A percentile compares a stretch with the other conserved stretches of the same genome.
phyloP scores from a whole-genome alignment of 2,113 vertebrate species.

The Pipa parva region DNA sequence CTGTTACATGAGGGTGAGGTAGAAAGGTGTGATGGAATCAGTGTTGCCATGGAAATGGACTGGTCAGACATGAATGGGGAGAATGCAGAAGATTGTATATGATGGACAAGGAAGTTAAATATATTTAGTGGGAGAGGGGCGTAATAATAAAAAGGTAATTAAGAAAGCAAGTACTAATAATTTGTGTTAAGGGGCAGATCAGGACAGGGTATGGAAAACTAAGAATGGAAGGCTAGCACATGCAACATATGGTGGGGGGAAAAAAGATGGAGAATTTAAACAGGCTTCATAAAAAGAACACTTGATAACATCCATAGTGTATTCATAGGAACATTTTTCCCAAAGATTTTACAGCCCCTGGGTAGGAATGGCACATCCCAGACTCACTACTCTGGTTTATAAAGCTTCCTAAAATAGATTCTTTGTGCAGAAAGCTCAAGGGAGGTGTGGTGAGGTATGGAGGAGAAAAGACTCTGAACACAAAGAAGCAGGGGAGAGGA shows the following conservation, averaged over 20 bases:
- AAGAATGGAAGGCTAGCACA: no score
- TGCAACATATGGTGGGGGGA: no score
- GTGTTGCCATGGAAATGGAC: conserved; percentile 25
- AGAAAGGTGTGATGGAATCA: conserved; percentile 9
- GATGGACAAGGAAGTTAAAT: conserved; percentile 32
- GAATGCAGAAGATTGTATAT: neutral
- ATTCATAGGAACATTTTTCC: neutral
- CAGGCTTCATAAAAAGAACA: neutral
- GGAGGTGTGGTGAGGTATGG: conserved; percentile 1
- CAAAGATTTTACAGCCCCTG: conserved; percentile 14
- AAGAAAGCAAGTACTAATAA: no score
- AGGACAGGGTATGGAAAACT: no score
- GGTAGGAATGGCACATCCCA: conserved; percentile 32
- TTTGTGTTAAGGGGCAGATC: no score
- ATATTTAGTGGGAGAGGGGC: conserved; percentile 31
- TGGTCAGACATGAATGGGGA: conserved; percentile 9
- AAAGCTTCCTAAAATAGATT: conserved; percentile 39
- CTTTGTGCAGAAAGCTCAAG: neutral
- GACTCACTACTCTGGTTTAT: conserved; percentile 30
- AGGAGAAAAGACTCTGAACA: neutral
- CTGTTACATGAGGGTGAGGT: neutral
- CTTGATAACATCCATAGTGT: no score
- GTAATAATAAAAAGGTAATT: no score
- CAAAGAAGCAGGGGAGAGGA: conserved; percentile 1
- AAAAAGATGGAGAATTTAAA: no score